phyloP scores from a whole-genome alignment of 2,113 vertebrate genomes.

The Pygoscelis antarcticus region DNA sequence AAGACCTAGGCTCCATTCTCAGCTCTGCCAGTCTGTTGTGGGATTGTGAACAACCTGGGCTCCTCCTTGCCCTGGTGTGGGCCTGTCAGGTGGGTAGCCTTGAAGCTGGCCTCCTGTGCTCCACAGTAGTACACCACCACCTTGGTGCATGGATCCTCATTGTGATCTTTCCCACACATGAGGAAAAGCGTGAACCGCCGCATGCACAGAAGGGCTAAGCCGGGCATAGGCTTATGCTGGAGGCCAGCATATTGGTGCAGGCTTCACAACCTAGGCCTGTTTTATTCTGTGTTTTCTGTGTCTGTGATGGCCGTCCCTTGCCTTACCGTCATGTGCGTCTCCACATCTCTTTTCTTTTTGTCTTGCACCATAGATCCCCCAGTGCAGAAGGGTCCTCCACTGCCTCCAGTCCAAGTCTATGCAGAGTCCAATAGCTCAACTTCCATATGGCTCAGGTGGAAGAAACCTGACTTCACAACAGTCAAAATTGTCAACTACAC shows the following conservation, averaged over 20 bases:
- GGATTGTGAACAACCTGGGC: neutral
- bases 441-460: constrained; percentile 94
- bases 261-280: neutral
- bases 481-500: constrained; percentile 94
- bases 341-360: neutral
- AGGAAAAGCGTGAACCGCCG: rapidly evolving
- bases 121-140: neutral
- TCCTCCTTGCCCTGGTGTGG: neutral
- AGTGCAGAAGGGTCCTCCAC: constrained; percentile 81
- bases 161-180: neutral
- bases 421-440: constrained; percentile 92
- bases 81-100: neutral
- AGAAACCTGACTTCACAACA: constrained; percentile 89
- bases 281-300: neutral
- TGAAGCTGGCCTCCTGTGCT: neutral
- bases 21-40: neutral
- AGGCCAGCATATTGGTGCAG: neutral
- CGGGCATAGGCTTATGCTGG: neutral
- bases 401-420: constrained; percentile 89
- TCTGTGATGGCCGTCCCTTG: neutral
- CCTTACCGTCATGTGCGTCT: neutral
- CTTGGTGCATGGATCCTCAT: neutral
- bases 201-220: neutral
- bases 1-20: neutral
- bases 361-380: constrained; percentile 54